Percentiles rank a stretch among this genome's conserved stretches.
These are phyloP conservation scores for Cervus canadensis DNA, from an alignment of 2,113 vertebrate genomes.

Conservation along the genomic window DNA sequence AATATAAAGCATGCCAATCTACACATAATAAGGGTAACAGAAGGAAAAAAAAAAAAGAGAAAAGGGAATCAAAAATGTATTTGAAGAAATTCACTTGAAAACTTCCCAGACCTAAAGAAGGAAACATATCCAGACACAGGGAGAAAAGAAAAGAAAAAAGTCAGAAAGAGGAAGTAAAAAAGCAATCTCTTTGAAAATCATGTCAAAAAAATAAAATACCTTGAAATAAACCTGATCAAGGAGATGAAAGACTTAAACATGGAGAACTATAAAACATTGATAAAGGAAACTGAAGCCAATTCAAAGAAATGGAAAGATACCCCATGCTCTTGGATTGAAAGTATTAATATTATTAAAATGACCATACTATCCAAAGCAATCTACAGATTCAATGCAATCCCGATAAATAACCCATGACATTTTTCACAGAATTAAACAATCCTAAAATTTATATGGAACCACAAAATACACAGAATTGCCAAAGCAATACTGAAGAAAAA, in stretches of 20 bases:
- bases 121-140: not conserved
- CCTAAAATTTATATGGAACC: not conserved
- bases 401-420: not conserved
- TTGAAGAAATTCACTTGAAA: not conserved
- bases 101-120: not conserved
- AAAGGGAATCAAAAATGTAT: not conserved
- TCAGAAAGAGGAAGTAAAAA: not conserved
- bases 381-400: not conserved
- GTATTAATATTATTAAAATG: not conserved
- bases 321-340: not conserved
- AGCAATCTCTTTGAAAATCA: not conserved
- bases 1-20: not conserved
- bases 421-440: not conserved
- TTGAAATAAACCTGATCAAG: not conserved
- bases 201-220: not conserved
- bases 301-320: not conserved
- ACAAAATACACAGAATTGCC: not conserved
- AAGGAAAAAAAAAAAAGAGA: not conserved
- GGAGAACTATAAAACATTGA: not conserved
- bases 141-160: not conserved
- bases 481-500: not conserved
- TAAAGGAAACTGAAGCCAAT: not conserved
- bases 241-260: not conserved
- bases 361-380: not conserved
- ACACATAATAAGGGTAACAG: not conserved